Evolutionary conservation across 1,140 invertebrate genomes (phyloP).

Genomic region (Rhizoglyphus robini): DNA sequence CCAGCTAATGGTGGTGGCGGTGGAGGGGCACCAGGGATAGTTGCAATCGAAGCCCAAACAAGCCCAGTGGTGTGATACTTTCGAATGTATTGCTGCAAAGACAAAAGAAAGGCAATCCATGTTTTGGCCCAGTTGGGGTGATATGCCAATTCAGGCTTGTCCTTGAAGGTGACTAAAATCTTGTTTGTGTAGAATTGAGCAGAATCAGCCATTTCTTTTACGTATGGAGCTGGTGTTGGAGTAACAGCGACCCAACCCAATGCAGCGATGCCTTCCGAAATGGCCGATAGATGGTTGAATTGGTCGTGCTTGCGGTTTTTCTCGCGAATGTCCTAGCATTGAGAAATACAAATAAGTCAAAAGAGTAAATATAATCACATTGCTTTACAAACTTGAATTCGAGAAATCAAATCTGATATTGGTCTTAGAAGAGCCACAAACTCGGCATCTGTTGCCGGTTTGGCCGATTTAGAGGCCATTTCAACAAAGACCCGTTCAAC

Average conservation of each 20-base stretch:
- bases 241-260: conserved; percentile 84
- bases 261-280: conserved; percentile 88
- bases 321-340: conserved; percentile 38
- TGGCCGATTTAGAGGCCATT: conserved; percentile 50
- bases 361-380: not conserved
- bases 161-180: conserved; percentile 93
- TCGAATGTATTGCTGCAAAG: conserved; percentile 77
- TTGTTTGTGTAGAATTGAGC: conserved; percentile 63
- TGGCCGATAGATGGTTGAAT: conserved; percentile 90
- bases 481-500: conserved; percentile 51
- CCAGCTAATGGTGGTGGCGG: conserved; percentile 40
- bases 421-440: conserved; percentile 51
- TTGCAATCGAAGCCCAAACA: conserved; percentile 50
- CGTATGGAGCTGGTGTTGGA: conserved; percentile 70
- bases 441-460: conserved; percentile 33
- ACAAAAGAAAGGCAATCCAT: conserved; percentile 70
- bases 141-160: conserved; percentile 46
- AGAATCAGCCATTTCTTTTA: conserved; percentile 96
- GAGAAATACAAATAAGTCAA: not conserved
- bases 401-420: conserved; percentile 61
- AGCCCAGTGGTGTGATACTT: conserved; percentile 90
- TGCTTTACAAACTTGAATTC: conserved; percentile 41
- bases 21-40: conserved; percentile 26
- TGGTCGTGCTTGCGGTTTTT: conserved; percentile 65
- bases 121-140: conserved; percentile 89